A percentile compares a stretch with the other conserved stretches of the same genome.
Conservation (phyloP, 2,888 invertebrate genomes). For the Vesta saturnalis region DNA sequence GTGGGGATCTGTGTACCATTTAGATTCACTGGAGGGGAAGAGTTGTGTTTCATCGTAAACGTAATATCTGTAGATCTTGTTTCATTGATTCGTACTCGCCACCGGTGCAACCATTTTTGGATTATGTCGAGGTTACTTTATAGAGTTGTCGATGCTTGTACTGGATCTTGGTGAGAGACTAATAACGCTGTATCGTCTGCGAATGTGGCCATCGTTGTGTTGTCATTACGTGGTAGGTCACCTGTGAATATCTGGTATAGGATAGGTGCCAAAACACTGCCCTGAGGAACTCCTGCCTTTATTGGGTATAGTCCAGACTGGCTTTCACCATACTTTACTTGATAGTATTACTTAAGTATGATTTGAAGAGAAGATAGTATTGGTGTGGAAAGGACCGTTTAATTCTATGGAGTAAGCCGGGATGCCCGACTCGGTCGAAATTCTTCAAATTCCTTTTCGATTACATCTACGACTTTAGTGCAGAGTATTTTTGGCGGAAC, state of each 20-base stretch:
- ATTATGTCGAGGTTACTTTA: no score
- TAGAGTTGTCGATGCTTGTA: constrained; percentile 8
- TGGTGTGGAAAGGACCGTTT: no score
- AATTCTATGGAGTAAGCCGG: constrained; percentile 1
- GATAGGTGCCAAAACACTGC: not conserved
- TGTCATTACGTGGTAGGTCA: not conserved
- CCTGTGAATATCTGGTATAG: not conserved
- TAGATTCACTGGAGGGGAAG: no score
- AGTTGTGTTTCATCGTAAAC: no score
- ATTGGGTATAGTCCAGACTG: no score
- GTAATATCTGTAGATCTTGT: no score
- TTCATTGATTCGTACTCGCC: not conserved
- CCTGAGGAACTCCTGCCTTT: not conserved
- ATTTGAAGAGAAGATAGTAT: not conserved
- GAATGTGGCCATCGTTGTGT: not conserved
- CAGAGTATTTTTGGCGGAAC: not conserved
- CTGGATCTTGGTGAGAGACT: no score
- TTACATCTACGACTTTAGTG: no score
- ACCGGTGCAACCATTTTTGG: not conserved
- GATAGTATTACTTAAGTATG: not conserved
- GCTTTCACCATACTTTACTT: not conserved
- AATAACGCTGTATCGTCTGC: no score
- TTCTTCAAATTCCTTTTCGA: no score
- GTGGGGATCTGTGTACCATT: not conserved
- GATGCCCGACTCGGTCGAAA: not conserved